Base-by-base conservation (phyloP, 1,140 invertebrate genomes). In the Teleogryllus occipitalis region DNA sequence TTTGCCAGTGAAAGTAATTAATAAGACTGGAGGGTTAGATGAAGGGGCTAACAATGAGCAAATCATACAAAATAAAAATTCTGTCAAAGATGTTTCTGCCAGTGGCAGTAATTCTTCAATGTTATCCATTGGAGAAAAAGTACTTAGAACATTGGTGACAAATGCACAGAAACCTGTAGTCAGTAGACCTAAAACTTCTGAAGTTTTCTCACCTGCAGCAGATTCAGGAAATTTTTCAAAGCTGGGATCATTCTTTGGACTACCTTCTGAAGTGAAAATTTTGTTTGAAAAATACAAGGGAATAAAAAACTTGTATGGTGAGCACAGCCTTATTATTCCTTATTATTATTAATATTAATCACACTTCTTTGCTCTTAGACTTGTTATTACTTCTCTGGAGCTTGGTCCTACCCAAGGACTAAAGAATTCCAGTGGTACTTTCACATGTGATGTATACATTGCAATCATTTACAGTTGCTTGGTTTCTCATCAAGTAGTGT, bases 221-320 rank as follows among this genome's bases (percentile, higher is more conserved):
- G 47, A 73, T 72, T 47, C 74, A 82, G 79, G 21, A 18, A 21
- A 46, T 82, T 8, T 86, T 86, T 83, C 82, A 83, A 12, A 81
- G 82, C 76, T 84, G 86, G 89, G 88, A 6, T 81, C 86, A 47
- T 96, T 95, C 86, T 95, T 92, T 88, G 93, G 92, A 0, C 86
- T 96, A 18, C 91, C 94, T 4, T 83, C 86, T 1, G 88, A 85
- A 84, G 90, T 94, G 0, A 88, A 91, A 83, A 83, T 89, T 8
- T 84, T 95, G 76, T 88, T 95, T 74, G 85, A 90, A 77, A 84
- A 89, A 79, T 88, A 91, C 80, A 92, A 93, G 83, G 91, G 92
- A 73, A 95, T 96, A 73, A 84, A 87, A 54, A 86, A 89, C 80
- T 84, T 94, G 47, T 94, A 94, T 87, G 87, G 91, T 92, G 85